Evolutionary conservation across 2,797 vertebrate species (phyloP).

Genomic region (Chloroceryle amazona): DNA sequence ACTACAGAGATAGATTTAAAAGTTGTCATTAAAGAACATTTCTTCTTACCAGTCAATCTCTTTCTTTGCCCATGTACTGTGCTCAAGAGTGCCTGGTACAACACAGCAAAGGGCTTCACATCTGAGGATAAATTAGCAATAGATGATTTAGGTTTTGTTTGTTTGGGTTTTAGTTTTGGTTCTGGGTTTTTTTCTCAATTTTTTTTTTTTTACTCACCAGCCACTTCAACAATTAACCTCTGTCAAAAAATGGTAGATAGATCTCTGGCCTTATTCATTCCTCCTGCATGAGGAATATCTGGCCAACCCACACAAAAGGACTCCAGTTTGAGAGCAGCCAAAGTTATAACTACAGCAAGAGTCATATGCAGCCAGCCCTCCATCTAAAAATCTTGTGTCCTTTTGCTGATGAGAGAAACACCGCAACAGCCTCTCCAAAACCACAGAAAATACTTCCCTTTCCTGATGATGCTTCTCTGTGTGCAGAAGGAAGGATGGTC

Average conservation of each 20-base stretch:
- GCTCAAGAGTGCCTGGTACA: not conserved
- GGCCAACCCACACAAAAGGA: not conserved
- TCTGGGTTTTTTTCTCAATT: no score
- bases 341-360: not conserved
- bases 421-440: not conserved
- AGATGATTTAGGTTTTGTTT: no score
- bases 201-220: not conserved
- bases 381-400: not conserved
- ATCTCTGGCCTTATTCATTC: not conserved
- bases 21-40: not conserved
- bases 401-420: conserved; percentile 21
- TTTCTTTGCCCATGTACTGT: not conserved
- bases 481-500: conserved; percentile 36
- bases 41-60: not conserved
- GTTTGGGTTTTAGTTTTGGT: no score
- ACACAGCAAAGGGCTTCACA: not conserved
- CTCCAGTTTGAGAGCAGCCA: not conserved
- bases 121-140: not conserved
- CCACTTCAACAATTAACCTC: not conserved
- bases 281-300: not conserved
- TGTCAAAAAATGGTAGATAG: not conserved
- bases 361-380: not conserved
- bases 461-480: not conserved
- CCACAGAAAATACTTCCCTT: conserved; percentile 33
- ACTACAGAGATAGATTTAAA: not conserved